These are phyloP conservation scores for Varecia variegata DNA, from an alignment of 2,797 vertebrate species.

Conservation along the genomic window DNA sequence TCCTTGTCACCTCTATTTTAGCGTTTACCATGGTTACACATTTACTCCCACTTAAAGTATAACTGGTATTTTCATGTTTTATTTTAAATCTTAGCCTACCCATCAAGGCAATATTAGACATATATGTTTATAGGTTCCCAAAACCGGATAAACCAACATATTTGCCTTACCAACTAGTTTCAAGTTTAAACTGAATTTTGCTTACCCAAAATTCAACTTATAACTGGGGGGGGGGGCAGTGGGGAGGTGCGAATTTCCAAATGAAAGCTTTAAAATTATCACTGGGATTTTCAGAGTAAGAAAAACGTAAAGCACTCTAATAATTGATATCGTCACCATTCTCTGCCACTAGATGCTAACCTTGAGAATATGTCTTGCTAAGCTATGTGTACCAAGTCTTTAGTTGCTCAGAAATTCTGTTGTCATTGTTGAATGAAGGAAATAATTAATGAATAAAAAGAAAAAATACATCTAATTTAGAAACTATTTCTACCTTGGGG, in stretches of 20 bases:
- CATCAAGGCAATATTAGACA: neutral
- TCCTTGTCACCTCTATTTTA: neutral
- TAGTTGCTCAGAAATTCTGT: neutral
- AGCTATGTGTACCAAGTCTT: neutral
- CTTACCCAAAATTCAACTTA: neutral
- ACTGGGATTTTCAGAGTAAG: neutral
- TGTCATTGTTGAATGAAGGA: neutral
- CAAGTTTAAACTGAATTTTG: neutral
- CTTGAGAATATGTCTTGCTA: neutral
- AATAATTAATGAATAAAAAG: neutral
- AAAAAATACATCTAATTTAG: neutral
- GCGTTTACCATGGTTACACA: neutral
- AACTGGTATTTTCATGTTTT: neutral
- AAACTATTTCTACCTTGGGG: neutral
- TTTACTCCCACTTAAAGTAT: neutral
- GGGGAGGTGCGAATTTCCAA: neutral
- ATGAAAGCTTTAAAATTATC: neutral
- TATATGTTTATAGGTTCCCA: neutral
- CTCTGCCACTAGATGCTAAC: neutral
- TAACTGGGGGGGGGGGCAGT: neutral
- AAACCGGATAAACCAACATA: neutral
- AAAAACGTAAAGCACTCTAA: neutral
- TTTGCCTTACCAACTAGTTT: neutral
- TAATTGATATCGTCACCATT: neutral
- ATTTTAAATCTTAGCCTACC: neutral